A percentile compares a stretch with the other conserved stretches of the same genome.
phyloP scores from a whole-genome alignment of 2,888 invertebrate species.

The Phlogophora meticulosa region DNA sequence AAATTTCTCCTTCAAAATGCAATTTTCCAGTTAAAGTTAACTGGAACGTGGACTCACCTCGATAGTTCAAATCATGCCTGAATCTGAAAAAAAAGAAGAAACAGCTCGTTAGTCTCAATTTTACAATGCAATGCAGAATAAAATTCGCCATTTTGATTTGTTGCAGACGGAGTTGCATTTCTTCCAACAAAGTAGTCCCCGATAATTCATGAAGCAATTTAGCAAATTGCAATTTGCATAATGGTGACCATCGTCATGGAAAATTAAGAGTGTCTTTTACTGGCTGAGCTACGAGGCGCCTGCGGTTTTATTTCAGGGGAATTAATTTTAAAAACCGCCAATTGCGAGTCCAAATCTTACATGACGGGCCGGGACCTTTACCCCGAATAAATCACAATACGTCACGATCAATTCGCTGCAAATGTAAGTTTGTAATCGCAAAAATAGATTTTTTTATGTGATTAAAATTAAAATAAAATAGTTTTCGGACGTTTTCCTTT shows the following conservation, averaged over 20 bases:
- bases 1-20: background rate
- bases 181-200: constrained; percentile 36
- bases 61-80: constrained; percentile 68
- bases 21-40: constrained; percentile 10
- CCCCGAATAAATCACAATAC: no score
- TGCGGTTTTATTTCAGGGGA: constrained; percentile 38
- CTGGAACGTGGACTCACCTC: constrained; percentile 54
- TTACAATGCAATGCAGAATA: constrained; percentile 25
- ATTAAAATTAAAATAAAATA: no score
- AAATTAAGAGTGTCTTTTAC: constrained; percentile 61
- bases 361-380: no score
- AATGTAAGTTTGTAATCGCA: no score
- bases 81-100: constrained; percentile 62
- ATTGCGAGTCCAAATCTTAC: no score
- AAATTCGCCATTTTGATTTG: constrained; percentile 39
- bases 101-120: constrained; percentile 33
- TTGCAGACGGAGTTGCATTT: constrained; percentile 29
- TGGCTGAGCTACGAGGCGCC: constrained; percentile 28
- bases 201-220: constrained; percentile 65
- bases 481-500: no score
- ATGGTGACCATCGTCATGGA: constrained; percentile 50
- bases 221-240: constrained; percentile 67
- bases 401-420: no score
- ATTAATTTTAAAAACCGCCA: constrained; percentile 44
- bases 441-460: no score